Base-by-base conservation (phyloP, 2,113 vertebrate species). In the Ochotona curzoniae region DNA sequence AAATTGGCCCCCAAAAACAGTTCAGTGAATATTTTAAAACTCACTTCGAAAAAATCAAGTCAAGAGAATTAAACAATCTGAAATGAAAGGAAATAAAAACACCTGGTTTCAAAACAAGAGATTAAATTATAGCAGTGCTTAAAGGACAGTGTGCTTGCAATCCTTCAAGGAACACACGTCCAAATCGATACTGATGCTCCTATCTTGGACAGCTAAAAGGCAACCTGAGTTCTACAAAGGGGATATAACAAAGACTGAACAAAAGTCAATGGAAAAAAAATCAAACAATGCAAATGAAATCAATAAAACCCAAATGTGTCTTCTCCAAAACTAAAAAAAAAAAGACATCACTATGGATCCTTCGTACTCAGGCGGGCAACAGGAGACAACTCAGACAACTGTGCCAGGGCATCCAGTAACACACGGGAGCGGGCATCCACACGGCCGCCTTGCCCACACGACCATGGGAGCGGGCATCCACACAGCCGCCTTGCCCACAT, bases 61-160 rank as follows among this genome's bases (percentile, higher is more conserved):
- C 15, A 90, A 67, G 7, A 82, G 90, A 66, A 21, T 86, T 38
- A 87, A 87, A 78, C 78, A 78, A 83, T 83, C 66, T 83, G 35
- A 61, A 87, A 18, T 83, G 30, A 76, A 71, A 71, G 14, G 69
- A 87, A 93, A 83, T 78, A 76, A 71, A 89, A 79, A 82, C 12
- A 35, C 32, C 54, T 32, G 82, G 82, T 66, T 90, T 78, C 5
- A 87, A 78, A 60, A 83, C 57, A 0, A 18, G n/a, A 51, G 8
- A 76, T 44, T 90, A 38, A 71, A 82, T 3, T 76, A 87, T 83
- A 66, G 38, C 21, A 86, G 13, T 28, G 28, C 5, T 66, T 57
- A 90, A 15, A 87, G 15, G 23, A 26, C 18, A 83, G 63, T 38
- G 32, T 66, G 90, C n/a, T 87, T 78, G 28, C 35, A 87, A 71